A percentile compares a stretch with the other conserved stretches of the same genome.
phyloP scores from a whole-genome alignment of 2,113 vertebrate species.

The Zosterops japonicus region DNA sequence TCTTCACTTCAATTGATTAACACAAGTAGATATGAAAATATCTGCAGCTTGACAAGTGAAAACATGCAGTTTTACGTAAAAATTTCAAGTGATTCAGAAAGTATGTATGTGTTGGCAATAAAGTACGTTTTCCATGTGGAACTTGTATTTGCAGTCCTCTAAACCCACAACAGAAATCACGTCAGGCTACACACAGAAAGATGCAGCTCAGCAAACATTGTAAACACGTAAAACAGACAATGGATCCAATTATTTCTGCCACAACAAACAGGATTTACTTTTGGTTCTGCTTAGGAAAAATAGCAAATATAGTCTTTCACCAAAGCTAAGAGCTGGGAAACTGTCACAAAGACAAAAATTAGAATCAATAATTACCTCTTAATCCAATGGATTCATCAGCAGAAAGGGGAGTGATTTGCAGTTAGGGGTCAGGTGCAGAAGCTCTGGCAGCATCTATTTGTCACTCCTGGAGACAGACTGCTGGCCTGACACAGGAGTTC shows the following conservation, averaged over 20 bases:
- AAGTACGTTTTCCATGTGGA: neutral
- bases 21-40: neutral
- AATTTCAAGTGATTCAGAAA: neutral
- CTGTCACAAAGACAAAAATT: neutral
- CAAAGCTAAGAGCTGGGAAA: neutral
- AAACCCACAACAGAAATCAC: neutral
- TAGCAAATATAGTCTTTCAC: neutral
- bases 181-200: neutral
- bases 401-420: neutral
- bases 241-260: neutral
- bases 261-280: neutral
- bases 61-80: neutral
- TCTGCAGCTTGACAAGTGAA: neutral
- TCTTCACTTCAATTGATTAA: neutral
- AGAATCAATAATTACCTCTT: neutral
- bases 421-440: neutral
- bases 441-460: neutral
- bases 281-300: neutral
- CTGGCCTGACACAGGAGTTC: neutral
- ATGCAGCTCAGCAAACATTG: neutral
- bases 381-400: neutral
- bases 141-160: neutral
- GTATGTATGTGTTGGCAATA: neutral
- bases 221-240: accelerated
- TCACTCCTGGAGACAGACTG: neutral